Percentiles rank a stretch among this genome's conserved stretches.
Conservation (phyloP, 2,113 vertebrate species). For the Narcine bancroftii region DNA sequence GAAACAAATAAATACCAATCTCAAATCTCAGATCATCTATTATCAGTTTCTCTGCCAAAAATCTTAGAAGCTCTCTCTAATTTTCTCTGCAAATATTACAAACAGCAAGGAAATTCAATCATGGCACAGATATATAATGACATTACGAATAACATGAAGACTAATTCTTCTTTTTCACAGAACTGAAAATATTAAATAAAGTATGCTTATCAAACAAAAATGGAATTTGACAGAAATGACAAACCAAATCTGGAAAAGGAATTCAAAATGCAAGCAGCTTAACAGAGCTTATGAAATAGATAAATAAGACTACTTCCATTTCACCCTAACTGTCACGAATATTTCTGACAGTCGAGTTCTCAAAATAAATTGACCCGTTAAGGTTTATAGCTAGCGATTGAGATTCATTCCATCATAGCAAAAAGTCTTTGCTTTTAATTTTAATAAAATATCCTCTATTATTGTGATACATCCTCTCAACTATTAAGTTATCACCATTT, state of each 20-base stretch:
- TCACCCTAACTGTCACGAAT: background rate
- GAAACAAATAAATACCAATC: too few species aligned
- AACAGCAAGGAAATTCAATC: background rate
- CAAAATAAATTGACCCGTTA: background rate
- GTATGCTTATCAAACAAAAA: background rate
- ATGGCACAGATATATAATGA: background rate
- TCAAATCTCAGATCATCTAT: background rate
- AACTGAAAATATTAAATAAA: background rate
- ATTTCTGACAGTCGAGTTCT: background rate
- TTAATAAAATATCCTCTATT: background rate
- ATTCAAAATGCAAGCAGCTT: background rate
- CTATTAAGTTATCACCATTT: background rate
- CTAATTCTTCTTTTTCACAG: background rate
- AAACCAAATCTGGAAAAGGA: background rate
- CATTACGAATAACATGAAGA: background rate
- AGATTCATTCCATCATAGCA: background rate
- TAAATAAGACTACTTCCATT: background rate
- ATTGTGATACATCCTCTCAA: background rate
- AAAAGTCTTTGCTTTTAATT: background rate
- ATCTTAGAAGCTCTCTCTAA: background rate
- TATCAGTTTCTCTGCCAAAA: background rate
- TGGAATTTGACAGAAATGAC: background rate
- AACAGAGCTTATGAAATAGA: background rate
- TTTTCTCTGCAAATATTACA: background rate
- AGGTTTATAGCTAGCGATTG: background rate